Evolutionary conservation across 92 coral and sea anemone genomes (phyloP), one percentile per base, ranked within the genome.

Genomic region (Epizoanthus illoricatus): DNA sequence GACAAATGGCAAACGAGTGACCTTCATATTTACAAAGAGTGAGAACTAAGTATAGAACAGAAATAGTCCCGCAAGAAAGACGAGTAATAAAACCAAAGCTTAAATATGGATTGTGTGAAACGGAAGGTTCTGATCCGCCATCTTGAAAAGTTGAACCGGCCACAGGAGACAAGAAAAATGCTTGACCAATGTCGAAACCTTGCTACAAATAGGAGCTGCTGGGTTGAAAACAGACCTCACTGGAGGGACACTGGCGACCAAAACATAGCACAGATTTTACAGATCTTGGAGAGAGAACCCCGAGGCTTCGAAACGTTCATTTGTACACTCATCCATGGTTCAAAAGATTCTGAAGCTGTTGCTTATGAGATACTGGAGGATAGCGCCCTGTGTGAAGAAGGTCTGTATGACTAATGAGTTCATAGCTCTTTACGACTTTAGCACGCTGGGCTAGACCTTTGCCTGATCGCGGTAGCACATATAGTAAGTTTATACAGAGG

Each of bases 261-360:
- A 40, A 45, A 10, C n/a, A 78, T 19, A 43, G 47, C 64, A 20
- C 72, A 78, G 24, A 36, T 78, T 78, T 5, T 62, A 20, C 82
- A 42, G 23, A 63, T 45, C 60, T 45, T 78, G 60, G 82, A 78
- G 71, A 78, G 67, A 78, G 82, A 78, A 42, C 71, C 82, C 16
- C 82, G 60, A 7, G 72, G 82, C 60, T 78, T 78, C 47, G 61
- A 78, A 23, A 70, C 82, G 2, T 63, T 78, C 45, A 20, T 78
- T 78, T 78, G 42, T 63, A 59, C 71, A 4, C 58, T 78, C 18
- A 69, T 78, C 12, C 47, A 16, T 49, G 71, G 71, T 8, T 64
- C 82, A 45, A 78, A 78, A 45, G 71, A 78, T 45, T 42, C 61
- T 21, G 59, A 63, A 45, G 18, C 82, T 62, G 39, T 78, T 20